These are phyloP conservation scores for Cataglyphis hispanica DNA, from an alignment of 1,140 invertebrate species.

Conservation along the genomic window DNA sequence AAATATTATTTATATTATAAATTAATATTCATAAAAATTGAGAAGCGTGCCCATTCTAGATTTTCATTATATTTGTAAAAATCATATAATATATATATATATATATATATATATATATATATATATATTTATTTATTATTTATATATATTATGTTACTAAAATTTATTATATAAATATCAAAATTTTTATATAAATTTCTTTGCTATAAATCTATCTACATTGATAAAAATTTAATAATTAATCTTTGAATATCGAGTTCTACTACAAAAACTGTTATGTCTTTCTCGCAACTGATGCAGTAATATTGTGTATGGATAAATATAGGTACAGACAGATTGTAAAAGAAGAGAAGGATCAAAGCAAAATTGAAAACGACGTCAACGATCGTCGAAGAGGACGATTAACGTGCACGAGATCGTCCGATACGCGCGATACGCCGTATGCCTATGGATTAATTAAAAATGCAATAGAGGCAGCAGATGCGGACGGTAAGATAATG, in stretches of 20 bases:
- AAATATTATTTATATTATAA: no score
- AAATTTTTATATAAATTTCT: neutral
- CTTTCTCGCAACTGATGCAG: neutral
- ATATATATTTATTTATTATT: no score
- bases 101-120: no score
- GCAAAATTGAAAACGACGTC: constrained; percentile 19
- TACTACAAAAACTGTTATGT: neutral
- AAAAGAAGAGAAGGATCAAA: neutral
- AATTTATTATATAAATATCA: no score
- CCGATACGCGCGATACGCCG: constrained; percentile 36
- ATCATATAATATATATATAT: no score
- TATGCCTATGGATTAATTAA: constrained; percentile 49
- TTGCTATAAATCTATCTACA: neutral
- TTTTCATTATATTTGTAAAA: no score
- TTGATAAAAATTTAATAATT: neutral
- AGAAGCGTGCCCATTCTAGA: no score
- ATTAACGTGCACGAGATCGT: constrained; percentile 5
- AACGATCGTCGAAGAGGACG: neutral
- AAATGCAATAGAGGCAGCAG: constrained; percentile 37
- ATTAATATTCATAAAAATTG: no score
- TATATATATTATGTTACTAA: no score
- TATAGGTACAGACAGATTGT: neutral
- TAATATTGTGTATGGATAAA: neutral
- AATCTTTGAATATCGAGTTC: neutral
- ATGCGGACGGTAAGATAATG: constrained; percentile 43